Evolutionary conservation across 2,888 invertebrate species (phyloP), one percentile per base, ranked within the genome.

Genomic region (Pteria penguin): DNA sequence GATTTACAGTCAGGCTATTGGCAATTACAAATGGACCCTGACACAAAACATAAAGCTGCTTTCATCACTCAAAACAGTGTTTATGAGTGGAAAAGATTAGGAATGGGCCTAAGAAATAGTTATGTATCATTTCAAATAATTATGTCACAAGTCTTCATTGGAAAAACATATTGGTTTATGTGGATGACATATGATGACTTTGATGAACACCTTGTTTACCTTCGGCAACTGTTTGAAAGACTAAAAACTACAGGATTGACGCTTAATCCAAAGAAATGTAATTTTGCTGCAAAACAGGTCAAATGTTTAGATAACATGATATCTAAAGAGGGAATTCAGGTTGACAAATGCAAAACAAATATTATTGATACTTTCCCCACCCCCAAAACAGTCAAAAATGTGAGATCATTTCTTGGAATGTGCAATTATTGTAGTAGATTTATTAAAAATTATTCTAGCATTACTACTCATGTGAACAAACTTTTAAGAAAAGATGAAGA

Each of bases 401-500:
- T 80, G 18, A 55, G 76, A 52, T 68, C 74, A 33, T 83, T 83
- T 67, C 58, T 84, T 24, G 82, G 82, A 4, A 61, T 82, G n/a
- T 76, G 77, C 14, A 80, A 80, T 57, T 84, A 81, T 54, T 85
- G 80, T 36, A 70, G 79, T 11, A 67, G 68, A 26, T 81, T 82
- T 72, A 68, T 82, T 8, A 58, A 70, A 33, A 29, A 69, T n/a
- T 82, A 74, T 67, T 33, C 79, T 0, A 76, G 67, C 33, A 80
- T 81, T 8, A 73, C 79, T 55, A 57, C 62, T 33, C 81, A 83
- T 45, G 11, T 45, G 8, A 18, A 8, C 18, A 45, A 45, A 45
- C 45, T 45, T 45, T 45, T 45, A 45, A 8, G 45, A 45, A 45
- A 45, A 45, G 45, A 45, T 45, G 45, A 45, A 66, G 22, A 57